Evolutionary conservation across 2,888 invertebrate genomes (phyloP).

Genomic region (Antheraea assamensis): DNA sequence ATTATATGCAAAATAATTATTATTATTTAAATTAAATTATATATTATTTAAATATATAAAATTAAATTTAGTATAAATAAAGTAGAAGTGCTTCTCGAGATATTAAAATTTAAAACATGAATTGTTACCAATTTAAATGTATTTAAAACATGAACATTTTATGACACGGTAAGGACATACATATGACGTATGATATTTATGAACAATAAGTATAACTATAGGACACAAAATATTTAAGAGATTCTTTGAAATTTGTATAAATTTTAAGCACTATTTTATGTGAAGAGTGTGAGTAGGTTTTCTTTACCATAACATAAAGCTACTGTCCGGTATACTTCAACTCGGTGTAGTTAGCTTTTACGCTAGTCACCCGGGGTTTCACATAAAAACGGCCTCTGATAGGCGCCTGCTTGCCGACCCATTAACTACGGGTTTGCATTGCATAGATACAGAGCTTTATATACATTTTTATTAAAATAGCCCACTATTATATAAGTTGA

Average conservation of each 20-base stretch:
- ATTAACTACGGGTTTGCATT: constrained; percentile 52
- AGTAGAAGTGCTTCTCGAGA: too few relatives aligned
- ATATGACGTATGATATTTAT: too few relatives aligned
- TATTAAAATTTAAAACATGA: too few relatives aligned
- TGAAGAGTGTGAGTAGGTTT: not conserved
- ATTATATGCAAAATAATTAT: too few relatives aligned
- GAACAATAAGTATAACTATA: not conserved
- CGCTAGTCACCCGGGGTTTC: constrained; percentile 39
- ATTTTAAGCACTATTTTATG: constrained; percentile 1
- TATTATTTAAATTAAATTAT: too few relatives aligned
- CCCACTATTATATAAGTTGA: not conserved
- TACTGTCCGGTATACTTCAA: constrained; percentile 25
- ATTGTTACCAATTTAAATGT: too few relatives aligned
- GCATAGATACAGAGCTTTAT: constrained; percentile 27
- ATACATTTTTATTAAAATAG: not conserved
- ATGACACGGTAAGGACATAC: too few relatives aligned
- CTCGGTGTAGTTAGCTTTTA: constrained; percentile 48
- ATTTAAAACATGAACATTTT: too few relatives aligned
- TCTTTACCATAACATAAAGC: not conserved
- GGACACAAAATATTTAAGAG: not conserved
- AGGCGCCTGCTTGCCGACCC: constrained; percentile 61
- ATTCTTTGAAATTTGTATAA: not conserved
- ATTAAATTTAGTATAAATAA: too few relatives aligned
- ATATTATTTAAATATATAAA: too few relatives aligned
- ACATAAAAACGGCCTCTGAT: constrained; percentile 51